Base-by-base conservation (phyloP, 2,113 vertebrate species). In the Neomonachus schauinslandi region DNA sequence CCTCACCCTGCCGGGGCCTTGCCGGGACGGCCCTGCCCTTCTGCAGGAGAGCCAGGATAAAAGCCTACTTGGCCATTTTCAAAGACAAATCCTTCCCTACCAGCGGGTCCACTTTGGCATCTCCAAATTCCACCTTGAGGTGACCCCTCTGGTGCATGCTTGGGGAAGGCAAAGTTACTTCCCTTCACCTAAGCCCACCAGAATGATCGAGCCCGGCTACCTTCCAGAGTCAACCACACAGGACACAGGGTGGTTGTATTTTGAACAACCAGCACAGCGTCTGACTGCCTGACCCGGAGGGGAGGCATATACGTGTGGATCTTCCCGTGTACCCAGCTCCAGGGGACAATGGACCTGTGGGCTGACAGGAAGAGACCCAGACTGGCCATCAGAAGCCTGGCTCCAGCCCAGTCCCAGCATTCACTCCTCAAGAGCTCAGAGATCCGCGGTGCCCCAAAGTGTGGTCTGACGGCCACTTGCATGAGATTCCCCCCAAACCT, bases 321-420 rank as follows among this genome's bases (percentile, higher is more conserved):
- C 21, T 74, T 59, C 72, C 83, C 7, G 0, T 3, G 5, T 1
- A 59, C 36, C 5, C 36, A 77, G 84, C 24, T 82, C 39, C 22
- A 18, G 67, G 79, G 15, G 55, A 22, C 1, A 0, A 53, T 2
- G 28, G 53, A 1, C n/a, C 51, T 31, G 14, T 1, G 15, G 26
- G 2, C 21, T 28, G 14, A 42, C 42, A 22, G 72, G n/a, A 55
- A 36, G 36, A 72, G 39, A 42, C 46, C 77, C 61, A 74, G 59
- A 26, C 80, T 24, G 59, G 53, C 87, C 55, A 28, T 59, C 28
- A 90, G 83, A 61, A 49, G 33, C 55, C 19, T 1, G 3, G 84
- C 21, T 82, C 39, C 13, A 61, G 13, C 12, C 12, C 21, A 63
- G 85, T 46, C 53, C 51, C 71, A 55, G 21, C 13, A 14, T 16